phyloP scores from a whole-genome alignment of 2,113 vertebrate species.

The Microcebus jonahi region DNA sequence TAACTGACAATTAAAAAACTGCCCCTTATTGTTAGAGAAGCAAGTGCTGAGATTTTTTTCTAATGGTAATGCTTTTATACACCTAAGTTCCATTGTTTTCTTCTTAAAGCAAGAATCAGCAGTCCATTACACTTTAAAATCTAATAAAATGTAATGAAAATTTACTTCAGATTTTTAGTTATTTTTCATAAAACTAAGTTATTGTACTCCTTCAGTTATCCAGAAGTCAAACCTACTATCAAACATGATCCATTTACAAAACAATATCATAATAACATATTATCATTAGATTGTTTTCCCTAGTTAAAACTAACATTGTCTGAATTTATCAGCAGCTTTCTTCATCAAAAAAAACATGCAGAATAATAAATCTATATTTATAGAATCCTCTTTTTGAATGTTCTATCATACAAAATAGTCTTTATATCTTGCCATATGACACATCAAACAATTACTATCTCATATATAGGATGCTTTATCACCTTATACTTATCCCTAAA shows the following conservation, averaged over 20 bases:
- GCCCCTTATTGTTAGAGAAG: not conserved
- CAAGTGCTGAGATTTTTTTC: constrained; percentile 8
- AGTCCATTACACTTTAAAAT: constrained; percentile 43
- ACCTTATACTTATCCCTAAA: constrained; percentile 17
- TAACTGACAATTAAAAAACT: not conserved
- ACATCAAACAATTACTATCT: constrained; percentile 22
- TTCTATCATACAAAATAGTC: constrained; percentile 5
- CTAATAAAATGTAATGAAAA: constrained; percentile 43
- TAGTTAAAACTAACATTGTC: constrained; percentile 35
- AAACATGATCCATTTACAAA: constrained; percentile 40
- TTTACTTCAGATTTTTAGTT: not conserved
- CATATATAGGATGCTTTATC: constrained; percentile 23
- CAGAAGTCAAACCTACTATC: not conserved
- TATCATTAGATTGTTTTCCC: not conserved
- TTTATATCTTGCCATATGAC: not conserved
- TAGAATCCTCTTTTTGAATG: not conserved
- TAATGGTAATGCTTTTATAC: constrained; percentile 37
- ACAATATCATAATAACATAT: not conserved
- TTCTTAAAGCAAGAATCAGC: not conserved
- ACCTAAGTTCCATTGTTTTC: constrained; percentile 14
- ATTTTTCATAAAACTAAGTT: not conserved
- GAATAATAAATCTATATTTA: constrained; percentile 38
- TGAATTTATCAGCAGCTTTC: constrained; percentile 11
- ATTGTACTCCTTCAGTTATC: constrained; percentile 18
- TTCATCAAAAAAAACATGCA: not conserved